Percentiles rank a stretch among this genome's conserved stretches.
phyloP scores from a whole-genome alignment of 2,113 vertebrate genomes.

The Platanista minor region DNA sequence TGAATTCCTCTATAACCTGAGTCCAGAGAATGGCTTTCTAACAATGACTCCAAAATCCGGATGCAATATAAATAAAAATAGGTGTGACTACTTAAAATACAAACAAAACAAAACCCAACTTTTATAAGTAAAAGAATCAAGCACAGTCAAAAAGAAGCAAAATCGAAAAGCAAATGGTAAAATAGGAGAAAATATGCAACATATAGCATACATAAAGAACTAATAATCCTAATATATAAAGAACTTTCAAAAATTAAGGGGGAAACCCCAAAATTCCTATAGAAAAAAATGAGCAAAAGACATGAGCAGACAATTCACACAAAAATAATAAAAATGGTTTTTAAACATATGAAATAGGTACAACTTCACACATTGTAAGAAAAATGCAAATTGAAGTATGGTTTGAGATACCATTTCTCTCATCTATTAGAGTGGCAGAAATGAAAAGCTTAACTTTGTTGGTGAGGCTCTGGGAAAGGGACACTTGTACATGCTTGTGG shows the following conservation, averaged over 20 bases:
- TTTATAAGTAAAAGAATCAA: neutral
- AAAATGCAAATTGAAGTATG: neutral
- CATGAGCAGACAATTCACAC: neutral
- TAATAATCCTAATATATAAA: neutral
- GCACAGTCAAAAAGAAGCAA: neutral
- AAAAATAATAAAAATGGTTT: neutral
- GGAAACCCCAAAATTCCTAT: neutral
- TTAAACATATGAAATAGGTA: neutral
- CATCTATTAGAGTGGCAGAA: neutral
- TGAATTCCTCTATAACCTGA: neutral
- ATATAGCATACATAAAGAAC: neutral
- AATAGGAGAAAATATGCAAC: neutral
- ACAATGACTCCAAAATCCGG: neutral
- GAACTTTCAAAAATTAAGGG: neutral
- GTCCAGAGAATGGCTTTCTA: neutral
- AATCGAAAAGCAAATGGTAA: neutral
- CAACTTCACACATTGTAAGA: neutral
- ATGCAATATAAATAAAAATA: neutral
- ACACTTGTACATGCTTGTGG: neutral
- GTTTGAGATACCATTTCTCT: neutral
- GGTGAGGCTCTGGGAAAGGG: neutral
- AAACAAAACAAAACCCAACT: neutral
- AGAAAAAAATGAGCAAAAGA: neutral
- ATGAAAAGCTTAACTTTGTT: neutral
- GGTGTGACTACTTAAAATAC: neutral